Base-by-base conservation (phyloP, 2,888 invertebrate species). In the Latrodectus elegans region DNA sequence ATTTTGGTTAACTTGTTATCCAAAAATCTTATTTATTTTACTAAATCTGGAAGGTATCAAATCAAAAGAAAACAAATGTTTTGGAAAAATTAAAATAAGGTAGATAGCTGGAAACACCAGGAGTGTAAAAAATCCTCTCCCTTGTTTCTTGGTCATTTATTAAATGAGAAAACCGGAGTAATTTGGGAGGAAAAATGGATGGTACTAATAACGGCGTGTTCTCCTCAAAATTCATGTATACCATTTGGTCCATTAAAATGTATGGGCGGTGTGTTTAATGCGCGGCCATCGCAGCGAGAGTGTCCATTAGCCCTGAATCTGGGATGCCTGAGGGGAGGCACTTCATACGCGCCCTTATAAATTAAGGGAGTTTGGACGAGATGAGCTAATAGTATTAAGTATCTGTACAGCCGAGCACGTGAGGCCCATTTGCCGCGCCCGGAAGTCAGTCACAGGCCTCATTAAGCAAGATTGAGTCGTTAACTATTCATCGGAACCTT, bases 401-500 rank as follows among this genome's bases (percentile, higher is more conserved):
- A 78, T 82, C 84, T 68, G 52, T 80, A 65, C 71, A 70, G 60
- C 38, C 75, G 70, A 73, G 82, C 87, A 87, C 87, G 87, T 87
- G 87, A 82, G 82, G 55, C 82, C 87, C 87, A 87, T 87, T 87
- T 87, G 82, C 82, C 72, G 82, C 55, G 78, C 82, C 73, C 82
- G 74, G 77, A 72, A 87, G 73, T 82, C 87, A 82, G 87, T 87
- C 87, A 82, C 82, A 74, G 87, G 81, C 79, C 88, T 88, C 88
- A 88, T 88, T 88, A 88, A 88, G 88, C 79, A 88, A 79, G 88
- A 88, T 88, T 88, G 88, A 88, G 74, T 88, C 88, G 88, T 88
- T 88, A 88, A 88, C 83, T 83, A 88, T 88, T 88, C 88, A 88
- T 88, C 88, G 77, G 81, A 81, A 68, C 79, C 79, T 74, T 74